Percentiles rank a stretch among this genome's conserved stretches.
Conservation (phyloP, 2,888 invertebrate genomes). For the Eupeodes latifasciatus region DNA sequence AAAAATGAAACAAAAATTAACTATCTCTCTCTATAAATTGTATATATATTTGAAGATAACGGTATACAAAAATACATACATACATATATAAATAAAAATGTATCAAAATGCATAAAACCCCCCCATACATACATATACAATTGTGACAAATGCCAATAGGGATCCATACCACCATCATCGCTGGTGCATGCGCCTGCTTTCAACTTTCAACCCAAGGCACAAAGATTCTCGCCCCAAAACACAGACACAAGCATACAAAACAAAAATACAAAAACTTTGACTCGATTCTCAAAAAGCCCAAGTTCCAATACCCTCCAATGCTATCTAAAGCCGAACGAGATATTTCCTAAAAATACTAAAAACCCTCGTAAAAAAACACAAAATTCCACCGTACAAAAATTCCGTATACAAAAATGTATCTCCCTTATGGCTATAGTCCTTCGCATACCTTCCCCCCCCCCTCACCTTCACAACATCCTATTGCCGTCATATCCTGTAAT, state of each 20-base stretch:
- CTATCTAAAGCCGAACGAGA: not conserved
- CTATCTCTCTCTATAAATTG: constrained; percentile 4
- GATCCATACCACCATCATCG: constrained; percentile 59
- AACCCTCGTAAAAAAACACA: constrained; percentile 13
- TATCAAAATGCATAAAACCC: constrained; percentile 62
- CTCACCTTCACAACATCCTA: not conserved
- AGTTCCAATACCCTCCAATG: not conserved
- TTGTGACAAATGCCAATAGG: constrained; percentile 72
- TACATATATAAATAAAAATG: constrained; percentile 20
- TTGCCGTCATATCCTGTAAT: constrained; percentile 13
- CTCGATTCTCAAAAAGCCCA: not conserved
- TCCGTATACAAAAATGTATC: constrained; percentile 13
- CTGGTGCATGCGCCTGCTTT: constrained; percentile 70
- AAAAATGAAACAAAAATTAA: constrained; percentile 27
- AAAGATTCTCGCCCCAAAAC: constrained; percentile 58
- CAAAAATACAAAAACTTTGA: not conserved
- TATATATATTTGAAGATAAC: not conserved
- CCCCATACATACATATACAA: constrained; percentile 62
- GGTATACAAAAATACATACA: not conserved
- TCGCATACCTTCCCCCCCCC: not conserved
- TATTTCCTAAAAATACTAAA: constrained; percentile 19
- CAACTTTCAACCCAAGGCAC: constrained; percentile 65
- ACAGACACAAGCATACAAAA: constrained; percentile 51
- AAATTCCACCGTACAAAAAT: constrained; percentile 36
- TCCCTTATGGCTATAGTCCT: not conserved